Evolutionary conservation across 1,140 invertebrate species (phyloP), one percentile per base, ranked within the genome.

Genomic region (Ostrea denselamellosa): DNA sequence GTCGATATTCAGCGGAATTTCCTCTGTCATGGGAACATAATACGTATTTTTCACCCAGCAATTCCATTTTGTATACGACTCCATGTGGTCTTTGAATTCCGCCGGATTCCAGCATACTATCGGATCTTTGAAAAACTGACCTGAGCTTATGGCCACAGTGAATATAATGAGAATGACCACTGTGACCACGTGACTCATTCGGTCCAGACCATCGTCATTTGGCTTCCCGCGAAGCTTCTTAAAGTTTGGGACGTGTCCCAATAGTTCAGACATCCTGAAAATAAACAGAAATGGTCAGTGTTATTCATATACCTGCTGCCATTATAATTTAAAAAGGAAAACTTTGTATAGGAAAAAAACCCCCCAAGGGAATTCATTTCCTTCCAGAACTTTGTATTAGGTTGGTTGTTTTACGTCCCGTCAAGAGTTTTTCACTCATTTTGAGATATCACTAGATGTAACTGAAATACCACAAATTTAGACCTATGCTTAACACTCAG

Each of bases 11-110:
- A 83, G 62, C 0, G 94, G 94, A 9, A 95, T 90, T 22, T 85
- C 87, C 5, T 93, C 91, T 4, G 90, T 90, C 83, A 91, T 90
- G 4, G 92, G 92, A n/a, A 94, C 90, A 82, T 93, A 93, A 94
- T 98, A 99, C 12, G 98, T 99, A 90, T 98, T 98, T 94, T 98
- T 98, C 93, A 98, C 98, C 98, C 98, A 99, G 96, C 98, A 98
- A 95, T 97, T 98, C 65, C 98, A 97, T 95, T 98, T 98, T 92
- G 98, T 96, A 86, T 95, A 95, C 17, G 92, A 90, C 34, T 92
- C 91, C 89, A 92, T 90, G 12, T 51, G 81, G 65, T 89, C 87
- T 8, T 68, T 89, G 82, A 91, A 91, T 56, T 92, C 91, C 68
- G 90, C 91, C 2, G 93, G 93, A 65, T 89, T 88, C 94, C 94